Base-by-base conservation (phyloP, 2,797 vertebrate species). In the Betta splendens region DNA sequence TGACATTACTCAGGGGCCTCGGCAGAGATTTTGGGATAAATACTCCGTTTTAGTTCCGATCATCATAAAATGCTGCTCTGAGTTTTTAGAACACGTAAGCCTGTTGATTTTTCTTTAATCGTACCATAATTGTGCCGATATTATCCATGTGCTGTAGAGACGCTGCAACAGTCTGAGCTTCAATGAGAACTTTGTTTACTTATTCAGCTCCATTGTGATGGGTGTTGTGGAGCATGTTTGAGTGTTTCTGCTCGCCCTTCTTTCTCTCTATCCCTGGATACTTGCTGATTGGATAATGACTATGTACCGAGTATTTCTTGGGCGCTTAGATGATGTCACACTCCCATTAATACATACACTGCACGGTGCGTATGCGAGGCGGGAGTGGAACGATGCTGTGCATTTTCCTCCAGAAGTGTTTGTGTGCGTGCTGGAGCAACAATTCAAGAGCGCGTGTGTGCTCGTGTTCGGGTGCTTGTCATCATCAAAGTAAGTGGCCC, bases 401-500 rank as follows among this genome's bases (percentile, higher is more conserved):
- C 55, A 10, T 55, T 64, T 45, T 12, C 56, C 68, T 21, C 39
- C 52, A 55, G 49, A 17, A 23, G 65, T 42, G 65, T 44, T 25
- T 33, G 54, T 9, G 67, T 38, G 60, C 25, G 7, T 17, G 47
- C 58, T 38, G 51, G 46, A 36, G 50, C 54, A 48, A 78, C 72
- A 69, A 72, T 83, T 74, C 61, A 76, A 72, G 77, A 46, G 78
- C 32, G 42, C 3, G 56, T 39, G 76, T 43, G 76, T 7, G 9
- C 61, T 62, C 75, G 75, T 75, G 75, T 74, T 65, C 55, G 56
- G 49, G 69, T 61, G 72, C 89, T 92, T 80, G 79, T 88, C 71
- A 69, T 79, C 87, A 89, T 92, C 91, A 92, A 92, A 91, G 91
- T 82, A 87, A 91, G 89, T 86, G 87, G 61, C 51, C 56, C 55